Evolutionary conservation across 2,113 vertebrate species (phyloP).

Genomic region (Melanocharis versteri): DNA sequence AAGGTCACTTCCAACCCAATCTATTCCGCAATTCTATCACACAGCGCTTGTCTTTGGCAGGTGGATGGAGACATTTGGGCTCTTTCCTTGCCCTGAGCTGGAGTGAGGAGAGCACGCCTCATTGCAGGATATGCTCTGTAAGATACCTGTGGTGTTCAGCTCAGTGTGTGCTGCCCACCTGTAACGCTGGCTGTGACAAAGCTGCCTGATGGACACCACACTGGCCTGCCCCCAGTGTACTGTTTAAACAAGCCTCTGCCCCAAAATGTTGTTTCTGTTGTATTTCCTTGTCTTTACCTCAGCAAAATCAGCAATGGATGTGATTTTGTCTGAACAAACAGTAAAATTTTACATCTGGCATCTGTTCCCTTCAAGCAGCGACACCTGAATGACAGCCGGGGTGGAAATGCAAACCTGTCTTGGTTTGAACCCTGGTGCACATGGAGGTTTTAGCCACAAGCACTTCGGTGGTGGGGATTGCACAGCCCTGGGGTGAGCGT

Average conservation of each 20-base stretch:
- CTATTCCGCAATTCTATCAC: background rate
- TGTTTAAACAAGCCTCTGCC: background rate
- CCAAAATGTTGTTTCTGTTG: background rate
- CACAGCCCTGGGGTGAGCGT: background rate
- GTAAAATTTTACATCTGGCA: background rate
- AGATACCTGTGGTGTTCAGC: background rate
- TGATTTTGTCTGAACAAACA: background rate
- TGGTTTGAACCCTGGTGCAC: background rate
- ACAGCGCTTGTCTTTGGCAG: background rate
- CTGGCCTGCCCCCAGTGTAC: background rate
- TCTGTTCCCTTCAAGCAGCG: background rate
- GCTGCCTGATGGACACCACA: background rate
- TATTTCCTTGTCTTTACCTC: background rate
- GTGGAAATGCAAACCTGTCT: background rate
- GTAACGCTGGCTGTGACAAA: background rate
- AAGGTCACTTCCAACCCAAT: background rate
- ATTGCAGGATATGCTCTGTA: background rate
- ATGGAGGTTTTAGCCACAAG: background rate
- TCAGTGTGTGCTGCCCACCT: background rate
- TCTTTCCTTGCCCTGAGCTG: background rate
- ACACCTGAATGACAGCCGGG: fast-evolving
- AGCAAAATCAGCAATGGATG: background rate
- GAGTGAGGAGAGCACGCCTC: background rate
- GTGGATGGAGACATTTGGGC: background rate
- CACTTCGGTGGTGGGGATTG: background rate